These are phyloP conservation scores for Augochlora pura DNA, from an alignment of 1,140 invertebrate genomes.

Conservation along the genomic window DNA sequence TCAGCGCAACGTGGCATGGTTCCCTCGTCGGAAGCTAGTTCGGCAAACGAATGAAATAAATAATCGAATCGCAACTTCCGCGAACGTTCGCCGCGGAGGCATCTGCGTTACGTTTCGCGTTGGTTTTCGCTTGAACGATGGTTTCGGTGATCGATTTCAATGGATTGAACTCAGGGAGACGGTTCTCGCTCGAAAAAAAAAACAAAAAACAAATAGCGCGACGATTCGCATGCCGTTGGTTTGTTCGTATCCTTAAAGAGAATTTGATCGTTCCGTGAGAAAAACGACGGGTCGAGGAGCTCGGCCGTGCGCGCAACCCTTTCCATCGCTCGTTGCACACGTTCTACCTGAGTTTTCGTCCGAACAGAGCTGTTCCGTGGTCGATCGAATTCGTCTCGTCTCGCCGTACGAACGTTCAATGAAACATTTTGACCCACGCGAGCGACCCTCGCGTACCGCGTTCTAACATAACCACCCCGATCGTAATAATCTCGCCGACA, in stretches of 20 bases:
- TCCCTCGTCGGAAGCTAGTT: not conserved
- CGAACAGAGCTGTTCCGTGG: not conserved
- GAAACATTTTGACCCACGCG: too few species aligned
- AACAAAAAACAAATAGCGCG: too few species aligned
- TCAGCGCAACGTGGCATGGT: constrained; percentile 5
- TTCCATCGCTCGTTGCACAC: too few species aligned
- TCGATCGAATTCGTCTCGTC: not conserved
- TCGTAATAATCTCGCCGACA: not conserved
- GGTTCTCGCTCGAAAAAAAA: too few species aligned
- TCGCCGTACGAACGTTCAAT: not conserved
- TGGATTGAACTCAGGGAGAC: too few species aligned
- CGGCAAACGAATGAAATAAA: not conserved
- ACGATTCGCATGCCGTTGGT: not conserved
- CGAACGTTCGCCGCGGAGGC: too few species aligned
- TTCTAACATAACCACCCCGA: not conserved
- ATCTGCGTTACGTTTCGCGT: too few species aligned
- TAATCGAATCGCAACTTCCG: not conserved
- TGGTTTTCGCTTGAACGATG: too few species aligned
- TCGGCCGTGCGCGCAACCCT: not conserved
- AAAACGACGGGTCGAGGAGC: constrained; percentile 8
- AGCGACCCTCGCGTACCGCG: too few species aligned
- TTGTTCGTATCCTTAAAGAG: not conserved
- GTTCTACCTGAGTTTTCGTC: constrained; percentile 38
- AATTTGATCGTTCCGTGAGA: not conserved
- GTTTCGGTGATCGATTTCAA: too few species aligned